Conservation (phyloP, 2,113 vertebrate species). For the Gallinago undulata region DNA sequence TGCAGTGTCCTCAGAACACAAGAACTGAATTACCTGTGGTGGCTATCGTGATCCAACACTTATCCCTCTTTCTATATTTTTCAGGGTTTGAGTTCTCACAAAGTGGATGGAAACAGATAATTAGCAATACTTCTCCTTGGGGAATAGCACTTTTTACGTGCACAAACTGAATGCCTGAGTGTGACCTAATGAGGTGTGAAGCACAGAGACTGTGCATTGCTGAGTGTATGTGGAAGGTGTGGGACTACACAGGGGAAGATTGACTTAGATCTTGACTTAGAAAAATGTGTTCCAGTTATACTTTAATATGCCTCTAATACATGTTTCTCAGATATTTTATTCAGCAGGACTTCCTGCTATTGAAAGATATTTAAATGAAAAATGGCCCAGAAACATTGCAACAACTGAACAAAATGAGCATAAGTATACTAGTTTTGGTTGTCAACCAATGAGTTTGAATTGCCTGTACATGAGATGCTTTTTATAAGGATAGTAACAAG, state of each 20-base stretch:
- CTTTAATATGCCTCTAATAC: background rate
- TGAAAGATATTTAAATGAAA: conserved; percentile 11
- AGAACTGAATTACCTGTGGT: background rate
- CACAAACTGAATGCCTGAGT: fast-evolving
- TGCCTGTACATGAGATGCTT: background rate
- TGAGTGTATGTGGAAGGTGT: background rate
- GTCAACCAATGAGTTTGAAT: background rate
- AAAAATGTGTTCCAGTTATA: background rate
- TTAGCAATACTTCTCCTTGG: background rate
- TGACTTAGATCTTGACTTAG: background rate
- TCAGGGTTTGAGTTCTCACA: background rate
- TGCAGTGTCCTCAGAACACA: background rate
- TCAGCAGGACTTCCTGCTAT: background rate
- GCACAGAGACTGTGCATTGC: background rate
- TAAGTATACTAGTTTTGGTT: background rate
- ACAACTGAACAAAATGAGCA: background rate
- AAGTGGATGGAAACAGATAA: background rate
- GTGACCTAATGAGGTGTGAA: background rate
- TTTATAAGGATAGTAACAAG: background rate
- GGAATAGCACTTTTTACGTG: background rate
- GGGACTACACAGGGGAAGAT: background rate
- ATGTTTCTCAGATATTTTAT: background rate
- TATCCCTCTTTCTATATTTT: background rate
- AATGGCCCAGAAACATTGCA: background rate
- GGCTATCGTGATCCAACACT: fast-evolving